Conservation (phyloP, 2,888 invertebrate genomes). For the Leptura quadrifasciata region DNA sequence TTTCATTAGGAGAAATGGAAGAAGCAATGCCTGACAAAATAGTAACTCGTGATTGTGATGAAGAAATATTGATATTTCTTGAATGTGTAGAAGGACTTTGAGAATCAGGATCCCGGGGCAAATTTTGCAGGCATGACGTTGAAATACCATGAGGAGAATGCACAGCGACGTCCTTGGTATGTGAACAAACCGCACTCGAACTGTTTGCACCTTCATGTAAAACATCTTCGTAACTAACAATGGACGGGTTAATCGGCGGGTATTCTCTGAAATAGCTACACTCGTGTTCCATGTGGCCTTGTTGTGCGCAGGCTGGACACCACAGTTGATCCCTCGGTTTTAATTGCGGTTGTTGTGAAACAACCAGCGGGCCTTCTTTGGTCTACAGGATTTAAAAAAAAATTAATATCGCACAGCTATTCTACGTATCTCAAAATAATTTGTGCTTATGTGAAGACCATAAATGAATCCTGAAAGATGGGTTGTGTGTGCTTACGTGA, state of each 20-base stretch:
- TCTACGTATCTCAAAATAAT: background rate
- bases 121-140: background rate
- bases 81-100: background rate
- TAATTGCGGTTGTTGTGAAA: slow-evolving; percentile 53
- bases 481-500: background rate
- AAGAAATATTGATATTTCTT: background rate
- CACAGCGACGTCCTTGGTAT: background rate
- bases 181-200: background rate
- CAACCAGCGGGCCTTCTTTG: slow-evolving; percentile 4
- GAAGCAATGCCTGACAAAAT: background rate
- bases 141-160: background rate
- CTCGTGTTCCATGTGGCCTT: slow-evolving; percentile 71
- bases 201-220: background rate
- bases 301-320: slow-evolving; percentile 73
- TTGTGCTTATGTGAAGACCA: background rate
- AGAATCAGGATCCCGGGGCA: background rate
- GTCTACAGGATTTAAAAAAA: slow-evolving; percentile 11
- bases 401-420: background rate
- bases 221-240: slow-evolving; percentile 5
- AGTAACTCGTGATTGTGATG: background rate
- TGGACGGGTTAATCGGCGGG: slow-evolving; percentile 59
- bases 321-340: slow-evolving; percentile 68
- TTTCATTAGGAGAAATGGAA: background rate
- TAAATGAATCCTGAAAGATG: background rate
- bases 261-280: slow-evolving; percentile 64